phyloP scores from a whole-genome alignment of 2,888 invertebrate species.

The Acronicta aceris region DNA sequence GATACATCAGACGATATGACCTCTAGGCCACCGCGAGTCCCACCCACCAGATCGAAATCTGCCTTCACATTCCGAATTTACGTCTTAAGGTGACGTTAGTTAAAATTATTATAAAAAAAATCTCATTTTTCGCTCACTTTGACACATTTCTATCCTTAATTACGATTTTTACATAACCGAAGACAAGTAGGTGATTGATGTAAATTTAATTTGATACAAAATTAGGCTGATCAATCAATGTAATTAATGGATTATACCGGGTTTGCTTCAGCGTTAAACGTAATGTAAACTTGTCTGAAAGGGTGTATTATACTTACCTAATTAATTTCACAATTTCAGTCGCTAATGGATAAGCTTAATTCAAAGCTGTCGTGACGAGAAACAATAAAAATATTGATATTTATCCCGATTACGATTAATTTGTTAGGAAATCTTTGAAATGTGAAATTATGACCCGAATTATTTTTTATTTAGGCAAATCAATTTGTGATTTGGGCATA shows the following conservation, averaged over 20 bases:
- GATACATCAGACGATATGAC: too few relatives aligned
- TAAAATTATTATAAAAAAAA: too few relatives aligned
- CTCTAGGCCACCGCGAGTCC: too few relatives aligned
- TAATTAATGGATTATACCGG: constrained; percentile 40
- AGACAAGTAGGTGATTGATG: constrained; percentile 39
- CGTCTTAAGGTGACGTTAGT: too few relatives aligned
- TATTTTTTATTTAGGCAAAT: too few relatives aligned
- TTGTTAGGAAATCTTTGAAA: too few relatives aligned
- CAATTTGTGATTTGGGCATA: too few relatives aligned
- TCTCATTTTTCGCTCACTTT: too few relatives aligned
- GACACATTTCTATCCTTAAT: too few relatives aligned
- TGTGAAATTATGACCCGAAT: too few relatives aligned
- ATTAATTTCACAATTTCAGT: neutral
- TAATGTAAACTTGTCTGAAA: constrained; percentile 14
- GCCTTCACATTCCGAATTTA: too few relatives aligned
- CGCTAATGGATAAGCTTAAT: neutral
- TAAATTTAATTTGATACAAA: constrained; percentile 33
- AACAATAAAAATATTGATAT: neutral
- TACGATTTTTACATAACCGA: constrained; percentile 8
- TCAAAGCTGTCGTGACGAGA: neutral
- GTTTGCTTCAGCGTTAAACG: constrained; percentile 10
- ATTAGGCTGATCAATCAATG: constrained; percentile 43
- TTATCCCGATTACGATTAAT: neutral
- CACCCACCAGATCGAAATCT: too few relatives aligned
- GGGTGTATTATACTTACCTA: neutral